Percentiles rank a stretch among this genome's conserved stretches.
Evolutionary conservation across 2,888 invertebrate genomes (phyloP).

Genomic region (Trissonchulus latispiculum): DNA sequence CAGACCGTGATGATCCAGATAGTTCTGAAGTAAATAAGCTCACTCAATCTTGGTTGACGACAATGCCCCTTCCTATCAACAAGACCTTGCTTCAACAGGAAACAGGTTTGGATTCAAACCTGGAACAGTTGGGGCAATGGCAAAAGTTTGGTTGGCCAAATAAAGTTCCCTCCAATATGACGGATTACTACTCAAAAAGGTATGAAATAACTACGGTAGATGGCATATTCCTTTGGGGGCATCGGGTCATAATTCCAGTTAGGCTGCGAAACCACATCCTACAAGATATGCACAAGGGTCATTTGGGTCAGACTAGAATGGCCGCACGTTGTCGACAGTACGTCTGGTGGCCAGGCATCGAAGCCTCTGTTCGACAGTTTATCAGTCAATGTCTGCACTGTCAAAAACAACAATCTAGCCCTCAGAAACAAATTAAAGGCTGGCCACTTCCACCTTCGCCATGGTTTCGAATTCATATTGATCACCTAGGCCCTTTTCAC

Average conservation of each 20-base stretch:
- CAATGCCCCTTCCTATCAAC: not conserved
- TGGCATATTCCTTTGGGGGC: not conserved
- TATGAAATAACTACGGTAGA: not conserved
- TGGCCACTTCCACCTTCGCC: constrained; percentile 36
- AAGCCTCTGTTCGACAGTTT: constrained; percentile 27
- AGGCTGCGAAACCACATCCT: not conserved
- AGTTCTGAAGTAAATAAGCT: not conserved
- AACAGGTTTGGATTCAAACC: not conserved
- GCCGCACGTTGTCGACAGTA: constrained; percentile 33
- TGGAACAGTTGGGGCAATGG: not conserved
- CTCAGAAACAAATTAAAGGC: too few species aligned
- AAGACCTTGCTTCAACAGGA: not conserved
- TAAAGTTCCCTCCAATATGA: not conserved
- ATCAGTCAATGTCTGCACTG: constrained; percentile 28
- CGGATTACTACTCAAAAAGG: not conserved
- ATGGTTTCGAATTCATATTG: constrained; percentile 46
- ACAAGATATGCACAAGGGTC: constrained; percentile 31
- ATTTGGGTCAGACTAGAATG: constrained; percentile 35
- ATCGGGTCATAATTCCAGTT: not conserved
- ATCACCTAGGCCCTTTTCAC: constrained; percentile 45
- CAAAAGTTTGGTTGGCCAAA: not conserved
- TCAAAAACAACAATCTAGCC: too few species aligned
- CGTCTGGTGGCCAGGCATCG: constrained; percentile 37
- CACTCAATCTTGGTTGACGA: not conserved
- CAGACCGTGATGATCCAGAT: not conserved